These are phyloP conservation scores for Fulmarus glacialis DNA, from an alignment of 2,113 vertebrate genomes.

Conservation along the genomic window DNA sequence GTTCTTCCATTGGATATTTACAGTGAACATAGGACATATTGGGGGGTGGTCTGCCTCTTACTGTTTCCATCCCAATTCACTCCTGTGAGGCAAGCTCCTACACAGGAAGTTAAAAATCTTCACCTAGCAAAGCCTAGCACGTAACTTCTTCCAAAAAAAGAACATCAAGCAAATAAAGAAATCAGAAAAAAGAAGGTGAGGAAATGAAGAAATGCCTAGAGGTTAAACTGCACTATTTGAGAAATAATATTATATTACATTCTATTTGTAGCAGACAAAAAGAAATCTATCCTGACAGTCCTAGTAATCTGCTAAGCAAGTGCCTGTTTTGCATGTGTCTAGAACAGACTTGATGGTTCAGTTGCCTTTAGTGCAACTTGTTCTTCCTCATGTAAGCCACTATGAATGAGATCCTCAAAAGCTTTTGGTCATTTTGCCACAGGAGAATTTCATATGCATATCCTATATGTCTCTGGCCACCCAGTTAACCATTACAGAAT, in stretches of 20 bases:
- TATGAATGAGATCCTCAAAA: background rate
- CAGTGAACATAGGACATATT: background rate
- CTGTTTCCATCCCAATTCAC: background rate
- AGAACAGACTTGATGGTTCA: background rate
- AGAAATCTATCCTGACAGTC: background rate
- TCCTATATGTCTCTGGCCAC: background rate
- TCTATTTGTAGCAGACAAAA: background rate
- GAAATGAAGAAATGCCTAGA: background rate
- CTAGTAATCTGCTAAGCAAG: background rate
- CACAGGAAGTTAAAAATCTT: background rate
- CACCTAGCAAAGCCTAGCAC: background rate
- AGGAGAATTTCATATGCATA: background rate
- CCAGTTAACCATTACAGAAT: background rate
- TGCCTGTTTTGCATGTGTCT: background rate
- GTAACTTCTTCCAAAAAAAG: background rate
- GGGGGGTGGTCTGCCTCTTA: background rate
- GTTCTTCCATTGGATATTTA: background rate
- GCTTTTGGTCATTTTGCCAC: background rate
- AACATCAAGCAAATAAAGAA: background rate
- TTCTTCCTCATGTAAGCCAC: background rate
- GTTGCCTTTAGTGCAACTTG: accelerated
- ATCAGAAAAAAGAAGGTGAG: background rate
- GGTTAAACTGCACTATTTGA: background rate
- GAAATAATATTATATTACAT: background rate
- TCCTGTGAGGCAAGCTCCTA: background rate